Evolutionary conservation across 2,113 vertebrate genomes (phyloP).

Genomic region (Mixornis gularis): DNA sequence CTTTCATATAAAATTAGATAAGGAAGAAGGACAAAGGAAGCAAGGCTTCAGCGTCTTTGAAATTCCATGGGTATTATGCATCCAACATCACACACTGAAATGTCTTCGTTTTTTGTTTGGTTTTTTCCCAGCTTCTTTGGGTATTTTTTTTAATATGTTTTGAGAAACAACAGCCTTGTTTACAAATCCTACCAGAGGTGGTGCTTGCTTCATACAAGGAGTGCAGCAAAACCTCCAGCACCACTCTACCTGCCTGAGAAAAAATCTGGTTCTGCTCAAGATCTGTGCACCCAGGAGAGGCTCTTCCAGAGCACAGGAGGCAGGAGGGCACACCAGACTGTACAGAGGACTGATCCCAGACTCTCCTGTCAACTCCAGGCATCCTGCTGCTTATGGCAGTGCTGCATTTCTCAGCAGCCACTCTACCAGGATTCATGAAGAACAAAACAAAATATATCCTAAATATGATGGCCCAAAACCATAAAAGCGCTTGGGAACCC

Average conservation of each 20-base stretch:
- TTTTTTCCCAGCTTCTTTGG: not conserved
- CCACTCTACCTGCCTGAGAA: not conserved
- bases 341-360: not conserved
- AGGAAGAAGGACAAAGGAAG: not conserved
- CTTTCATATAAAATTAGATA: not conserved
- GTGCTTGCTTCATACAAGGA: not conserved
- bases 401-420: not conserved
- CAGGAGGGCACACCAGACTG: not conserved
- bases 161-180: not conserved
- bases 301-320: not conserved
- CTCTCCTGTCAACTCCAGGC: not conserved
- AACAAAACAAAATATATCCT: not conserved
- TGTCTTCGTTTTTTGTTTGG: not conserved
- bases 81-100: not conserved
- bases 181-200: not conserved
- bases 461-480: not conserved
- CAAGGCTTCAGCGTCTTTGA: not conserved
- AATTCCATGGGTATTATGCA: not conserved
- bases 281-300: not conserved
- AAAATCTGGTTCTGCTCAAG: not conserved
- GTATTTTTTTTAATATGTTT: not conserved
- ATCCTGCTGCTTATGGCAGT: not conserved
- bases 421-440: not conserved
- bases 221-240: not conserved
- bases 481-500: not conserved